Percentiles rank a stretch among this genome's conserved stretches.
Conservation (phyloP, 2,888 invertebrate species). For the Phengaris alcon region DNA sequence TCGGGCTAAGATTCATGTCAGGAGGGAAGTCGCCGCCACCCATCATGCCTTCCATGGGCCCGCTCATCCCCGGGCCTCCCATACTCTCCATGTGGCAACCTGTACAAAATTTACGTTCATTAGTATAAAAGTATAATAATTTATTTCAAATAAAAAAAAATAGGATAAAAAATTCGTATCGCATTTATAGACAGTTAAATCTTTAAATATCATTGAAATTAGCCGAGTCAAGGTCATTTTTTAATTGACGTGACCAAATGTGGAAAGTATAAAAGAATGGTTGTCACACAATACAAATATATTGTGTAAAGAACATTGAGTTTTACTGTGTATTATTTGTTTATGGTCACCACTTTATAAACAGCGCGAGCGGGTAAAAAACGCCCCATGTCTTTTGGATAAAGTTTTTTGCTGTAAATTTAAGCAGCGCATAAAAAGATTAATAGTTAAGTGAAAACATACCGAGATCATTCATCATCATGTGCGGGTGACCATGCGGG, state of each 20-base stretch:
- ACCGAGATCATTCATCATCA: conserved; percentile 78
- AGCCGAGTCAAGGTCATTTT: background rate
- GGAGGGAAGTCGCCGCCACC: conserved; percentile 73
- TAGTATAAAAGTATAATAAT: too few species aligned
- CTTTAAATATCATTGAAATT: conserved; percentile 5
- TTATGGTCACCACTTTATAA: too few species aligned
- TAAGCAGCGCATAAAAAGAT: too few species aligned
- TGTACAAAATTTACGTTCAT: conserved; percentile 37
- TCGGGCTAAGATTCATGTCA: conserved; percentile 82
- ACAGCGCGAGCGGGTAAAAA: too few species aligned
- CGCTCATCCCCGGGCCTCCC: conserved; percentile 75
- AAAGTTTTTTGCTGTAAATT: too few species aligned
- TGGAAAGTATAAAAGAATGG: background rate
- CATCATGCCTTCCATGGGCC: conserved; percentile 77
- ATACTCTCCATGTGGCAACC: conserved; percentile 77
- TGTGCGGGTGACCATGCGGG: conserved; percentile 71
- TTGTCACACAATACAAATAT: background rate
- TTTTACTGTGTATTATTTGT: too few species aligned
- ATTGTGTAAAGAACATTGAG: too few species aligned
- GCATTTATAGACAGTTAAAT: background rate
- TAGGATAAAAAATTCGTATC: background rate
- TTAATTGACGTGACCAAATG: conserved; percentile 2
- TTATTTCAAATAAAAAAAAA: background rate
- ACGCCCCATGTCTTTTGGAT: too few species aligned
- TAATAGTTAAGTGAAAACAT: background rate